Percentiles rank a stretch among this genome's conserved stretches.
Conservation (phyloP, 2,797 vertebrate species). For the Antennarius maculatus region DNA sequence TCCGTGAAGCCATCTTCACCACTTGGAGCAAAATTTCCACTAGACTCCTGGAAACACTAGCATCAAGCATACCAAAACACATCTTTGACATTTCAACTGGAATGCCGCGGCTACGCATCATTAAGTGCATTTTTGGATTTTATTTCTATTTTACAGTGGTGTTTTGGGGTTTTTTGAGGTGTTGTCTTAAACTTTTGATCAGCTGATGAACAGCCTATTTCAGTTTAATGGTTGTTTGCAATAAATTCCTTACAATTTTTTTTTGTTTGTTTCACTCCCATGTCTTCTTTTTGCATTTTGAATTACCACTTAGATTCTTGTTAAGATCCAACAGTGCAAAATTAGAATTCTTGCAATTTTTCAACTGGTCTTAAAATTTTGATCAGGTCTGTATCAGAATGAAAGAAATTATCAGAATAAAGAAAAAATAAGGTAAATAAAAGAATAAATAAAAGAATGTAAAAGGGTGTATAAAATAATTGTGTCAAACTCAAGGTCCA, state of each 20-base stretch:
- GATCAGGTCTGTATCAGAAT: too few relatives aligned
- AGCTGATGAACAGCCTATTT: conserved; percentile 1
- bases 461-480: too few relatives aligned
- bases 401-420: too few relatives aligned
- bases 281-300: conserved; percentile 1
- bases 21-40: background rate
- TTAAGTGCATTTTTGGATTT: too few relatives aligned
- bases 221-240: background rate
- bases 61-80: background rate
- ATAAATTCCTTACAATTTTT: background rate
- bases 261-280: background rate
- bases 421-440: too few relatives aligned
- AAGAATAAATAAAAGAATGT: too few relatives aligned
- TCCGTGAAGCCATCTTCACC: background rate
- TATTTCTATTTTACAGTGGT: background rate
- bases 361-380: background rate
- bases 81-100: background rate
- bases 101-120: background rate
- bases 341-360: background rate
- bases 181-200: background rate
- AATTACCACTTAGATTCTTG: too few relatives aligned
- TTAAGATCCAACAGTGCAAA: background rate
- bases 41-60: background rate
- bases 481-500: too few relatives aligned
- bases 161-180: background rate